phyloP scores from a whole-genome alignment of 1,140 invertebrate genomes.

The Listronotus oregonensis region DNA sequence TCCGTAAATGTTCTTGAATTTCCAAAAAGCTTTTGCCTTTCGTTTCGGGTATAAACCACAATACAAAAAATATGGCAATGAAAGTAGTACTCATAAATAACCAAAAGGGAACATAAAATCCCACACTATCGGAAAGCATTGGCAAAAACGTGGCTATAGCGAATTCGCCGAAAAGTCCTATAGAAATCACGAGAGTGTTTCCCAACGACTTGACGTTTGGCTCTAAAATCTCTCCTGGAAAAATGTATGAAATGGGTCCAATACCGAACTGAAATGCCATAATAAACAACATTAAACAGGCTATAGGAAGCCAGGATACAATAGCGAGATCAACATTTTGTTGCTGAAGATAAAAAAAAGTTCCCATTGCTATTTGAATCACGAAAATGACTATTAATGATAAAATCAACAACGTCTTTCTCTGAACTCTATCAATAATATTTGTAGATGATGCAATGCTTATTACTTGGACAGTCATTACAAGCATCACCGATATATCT shows the following conservation, averaged over 20 bases:
- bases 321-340: constrained; percentile 16
- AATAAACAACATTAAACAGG: constrained; percentile 37
- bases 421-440: constrained; percentile 74
- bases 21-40: constrained; percentile 74
- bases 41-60: constrained; percentile 74
- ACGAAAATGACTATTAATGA: constrained; percentile 67
- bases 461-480: constrained; percentile 73
- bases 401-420: constrained; percentile 70
- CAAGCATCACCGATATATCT: constrained; percentile 72
- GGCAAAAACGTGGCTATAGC: constrained; percentile 75
- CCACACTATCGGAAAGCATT: constrained; percentile 62
- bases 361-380: constrained; percentile 37
- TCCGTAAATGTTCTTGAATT: constrained; percentile 43
- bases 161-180: constrained; percentile 59
- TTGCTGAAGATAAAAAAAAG: constrained; percentile 39
- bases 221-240: constrained; percentile 81
- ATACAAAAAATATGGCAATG: constrained; percentile 63
- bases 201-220: constrained; percentile 73
- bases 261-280: constrained; percentile 60
- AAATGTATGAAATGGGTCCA: constrained; percentile 80
- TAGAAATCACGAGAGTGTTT: constrained; percentile 68
- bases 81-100: constrained; percentile 73
- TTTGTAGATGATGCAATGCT: constrained; percentile 70
- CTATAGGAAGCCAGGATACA: constrained; percentile 41
- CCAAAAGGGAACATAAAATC: constrained; percentile 75